Base-by-base conservation (phyloP, 1,140 invertebrate genomes). In the Leguminivora glycinivorella region DNA sequence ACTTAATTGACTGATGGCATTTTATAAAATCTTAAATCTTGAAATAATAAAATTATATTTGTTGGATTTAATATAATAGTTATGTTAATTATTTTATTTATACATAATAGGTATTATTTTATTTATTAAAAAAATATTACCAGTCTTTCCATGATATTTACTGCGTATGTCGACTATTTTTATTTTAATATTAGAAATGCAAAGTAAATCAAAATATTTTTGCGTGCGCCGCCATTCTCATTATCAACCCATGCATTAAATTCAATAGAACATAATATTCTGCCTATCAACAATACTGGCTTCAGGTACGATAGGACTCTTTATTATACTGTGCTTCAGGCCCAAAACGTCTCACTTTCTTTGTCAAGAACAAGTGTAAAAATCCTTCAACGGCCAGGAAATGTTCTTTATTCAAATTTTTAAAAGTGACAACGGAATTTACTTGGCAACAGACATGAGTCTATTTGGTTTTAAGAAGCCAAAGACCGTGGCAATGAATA, bases 401-500 rank as follows among this genome's bases (percentile, higher is more conserved):
- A 17, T 52, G 43, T 19, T 52, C 3, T n/a, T 19, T 3, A 19
- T 19, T n/a, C 2, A 19, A 47, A 7, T 47, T 47, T 19, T 5
- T 19, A 47, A 47, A 47, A 17, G 47, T 52, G 6, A 52, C 17
- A 22, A 17, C 9, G 17, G 17, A n/a, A 22, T 17, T 52, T 52
- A 2, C 17, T 52, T 52, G 47, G 17, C 47, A 52, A 52, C 4
- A 9, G 19, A 22, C 19, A 52, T 52, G 47, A 7, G 47, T 52
- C 47, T 52, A 10, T 52, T 19, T 52, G 47, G 17, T 52, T 52
- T 52, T 2, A 31, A 29, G 58, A 31, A 63, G 7, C 5, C 5
- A 17, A 31, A 34, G 26, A 63, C 58, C 58, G 26, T 63, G 58
- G 26, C 26, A 63, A 29, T 63, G 58, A 63, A 17, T 29, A 63